Base-by-base conservation (phyloP, 2,888 invertebrate species). In the Apoda limacodes region DNA sequence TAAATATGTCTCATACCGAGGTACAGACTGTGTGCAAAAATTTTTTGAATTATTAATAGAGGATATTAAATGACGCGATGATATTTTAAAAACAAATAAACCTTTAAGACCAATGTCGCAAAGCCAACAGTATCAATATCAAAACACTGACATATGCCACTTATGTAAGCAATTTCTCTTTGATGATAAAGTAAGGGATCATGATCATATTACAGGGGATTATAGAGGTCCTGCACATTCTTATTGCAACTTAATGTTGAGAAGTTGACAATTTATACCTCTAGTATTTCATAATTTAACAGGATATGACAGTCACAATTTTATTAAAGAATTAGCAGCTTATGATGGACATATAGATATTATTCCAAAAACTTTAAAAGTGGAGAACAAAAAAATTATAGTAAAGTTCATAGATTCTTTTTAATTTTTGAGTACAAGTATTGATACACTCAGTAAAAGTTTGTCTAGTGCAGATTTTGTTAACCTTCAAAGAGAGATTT, bases 1-100 rank as follows among this genome's bases (percentile, higher is more conserved):
- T 31, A 42, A 40, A 22, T 42, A 21, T 32, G 37, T 43, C 9
- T 12, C 35, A 27, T 35, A 35, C 13, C 25, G 30, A 21, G 35
- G 35, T 9, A 10, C 30, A 24, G 27, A 35, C 27, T 37, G 35
- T 23, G 37, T 26, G 6, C 12, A 37, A 22, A 13, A 28, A 14
- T 40, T 40, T 26, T 14, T 39, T n/a, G 22, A 36, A 34, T 25
- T 11, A 17, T 36, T 36, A 25, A 21, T 22, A 12, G 13, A 25
- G 9, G 25, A 30, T 25, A 9, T 30, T 20, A 13, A 30, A 13
- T 14, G 21, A 21, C n/a, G n/a, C n/a, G n/a, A n/a, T n/a, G n/a
- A n/a, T n/a, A n/a, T n/a, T n/a, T n/a, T n/a, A n/a, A n/a, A n/a
- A n/a, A n/a, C n/a, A n/a, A n/a, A n/a, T n/a, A n/a, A n/a, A n/a